Base-by-base conservation (phyloP, 2,888 invertebrate species). In the Stegana nigrithorax region DNA sequence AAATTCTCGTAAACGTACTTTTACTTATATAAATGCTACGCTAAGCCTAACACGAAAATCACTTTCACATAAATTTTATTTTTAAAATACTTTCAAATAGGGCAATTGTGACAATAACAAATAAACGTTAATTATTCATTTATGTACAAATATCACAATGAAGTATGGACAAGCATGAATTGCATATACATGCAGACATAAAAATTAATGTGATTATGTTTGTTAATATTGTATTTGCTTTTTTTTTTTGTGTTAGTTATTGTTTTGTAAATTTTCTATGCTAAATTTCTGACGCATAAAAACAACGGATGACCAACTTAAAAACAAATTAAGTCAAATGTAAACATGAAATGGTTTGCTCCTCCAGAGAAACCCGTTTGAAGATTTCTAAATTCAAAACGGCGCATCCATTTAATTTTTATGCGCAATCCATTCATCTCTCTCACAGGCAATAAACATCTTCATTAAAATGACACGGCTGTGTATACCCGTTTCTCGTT, bases 371-470 rank as follows among this genome's bases (percentile, higher is more conserved):
- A 14, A 17, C 14, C 14, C 3, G n/a, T 42, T 47, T 25, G 10
- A 27, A 45, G 26, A 58, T 12, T 4, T 50, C 12, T 39, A 39
- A 23, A 25, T 51, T 26, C 51, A 51, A 44, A 42, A 17, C 32
- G 27, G 55, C 32, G 14, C n/a, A 59, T 45, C 59, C 70, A 70
- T 76, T 81, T 68, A 81, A 80, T 81, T 81, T 81, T 78, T 72
- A 75, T 75, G 69, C 78, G 81, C 81, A 81, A 80, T 80, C 80
- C 76, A 80, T 80, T 81, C 73, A 81, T 80, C 80, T 80, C 80
- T 80, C 80, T 81, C 80, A 72, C 75, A 74, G 67, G 68, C 69
- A 71, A 69, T 69, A 61, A 64, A 17, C 39, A 59, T n/a, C n/a
- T 51, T 60, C 58, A 50, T n/a, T n/a, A 56, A 39, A 62, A 50